Conservation (phyloP, 2,797 vertebrate genomes). For the Epinephelus malabaricus region DNA sequence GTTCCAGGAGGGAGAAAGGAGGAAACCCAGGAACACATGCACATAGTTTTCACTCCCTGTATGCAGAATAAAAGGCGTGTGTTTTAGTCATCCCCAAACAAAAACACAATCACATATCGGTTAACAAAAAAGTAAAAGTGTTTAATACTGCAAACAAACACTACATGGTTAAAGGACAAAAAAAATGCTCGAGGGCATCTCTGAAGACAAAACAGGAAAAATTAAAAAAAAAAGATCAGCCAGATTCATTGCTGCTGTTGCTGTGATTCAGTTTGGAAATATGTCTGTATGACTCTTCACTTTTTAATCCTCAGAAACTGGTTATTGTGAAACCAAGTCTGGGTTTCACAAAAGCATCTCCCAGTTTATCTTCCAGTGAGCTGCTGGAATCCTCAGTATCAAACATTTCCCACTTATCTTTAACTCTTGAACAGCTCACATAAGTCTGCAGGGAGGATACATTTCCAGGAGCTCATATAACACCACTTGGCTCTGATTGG, state of each 20-base stretch:
- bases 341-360: slow-evolving; percentile 2
- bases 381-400: slow-evolving; percentile 10
- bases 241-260: slow-evolving; percentile 1
- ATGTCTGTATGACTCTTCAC: slow-evolving; percentile 3
- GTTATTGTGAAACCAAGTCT: slow-evolving; percentile 7
- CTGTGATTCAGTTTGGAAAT: slow-evolving; percentile 9
- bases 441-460: slow-evolving; percentile 41
- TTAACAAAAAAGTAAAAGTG: not conserved
- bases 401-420: slow-evolving; percentile 50
- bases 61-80: slow-evolving; percentile 51
- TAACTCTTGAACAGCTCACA: slow-evolving; percentile 20
- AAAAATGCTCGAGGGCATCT: slow-evolving; percentile 8
- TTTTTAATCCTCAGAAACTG: not conserved
- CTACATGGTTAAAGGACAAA: slow-evolving; percentile 7
- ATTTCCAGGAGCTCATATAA: slow-evolving; percentile 62
- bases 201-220: slow-evolving; percentile 52
- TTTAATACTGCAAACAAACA: slow-evolving; percentile 29
- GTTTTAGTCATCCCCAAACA: slow-evolving; percentile 45
- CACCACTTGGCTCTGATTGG: slow-evolving; percentile 49
- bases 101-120: slow-evolving; percentile 26
- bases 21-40: slow-evolving; percentile 48
- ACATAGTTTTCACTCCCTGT: slow-evolving; percentile 68
- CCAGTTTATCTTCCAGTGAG: slow-evolving; percentile 10
- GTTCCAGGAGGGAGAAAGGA: slow-evolving; percentile 50
- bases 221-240: slow-evolving; percentile 10